Base-by-base conservation (phyloP, 2,888 invertebrate genomes). In the Standfussiana lucernea region DNA sequence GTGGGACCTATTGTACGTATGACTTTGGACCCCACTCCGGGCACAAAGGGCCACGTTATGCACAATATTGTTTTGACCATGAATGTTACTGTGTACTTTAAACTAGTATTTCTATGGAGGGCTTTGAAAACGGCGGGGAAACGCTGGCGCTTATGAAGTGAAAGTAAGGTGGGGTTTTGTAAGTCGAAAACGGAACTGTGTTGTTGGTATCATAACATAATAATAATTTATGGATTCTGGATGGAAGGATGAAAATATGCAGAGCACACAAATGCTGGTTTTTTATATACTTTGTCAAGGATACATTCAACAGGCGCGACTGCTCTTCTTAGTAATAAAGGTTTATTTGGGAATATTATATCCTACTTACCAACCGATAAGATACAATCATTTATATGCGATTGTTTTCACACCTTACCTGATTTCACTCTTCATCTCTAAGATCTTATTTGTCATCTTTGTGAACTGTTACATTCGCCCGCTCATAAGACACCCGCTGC, bases 31-130 rank as follows among this genome's bases (percentile, higher is more conserved):
- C 87, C 67, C 35, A 18, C n/a, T 28, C 56, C 62, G 50, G 37
- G 35, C 75, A 79, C 74, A 82, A 85, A 80, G 61, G 82, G 69
- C 65, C 82, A 75, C 42, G 82, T 86, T 79, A 82, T 84, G 74
- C 86, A 56, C 64, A 59, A 77, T 88, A 87, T 82, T 87, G 86
- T 87, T 82, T 80, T 77, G 82, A 70, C 72, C 80, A 59, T 77
- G 77, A 75, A 82, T 76, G 82, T 87, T 74, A 81, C 74, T 85
- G 53, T 77, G 61, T 71, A 75, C 64, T 80, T 75, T n/a, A 69
- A 73, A 86, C 76, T 84, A 75, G 74, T 77, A 68, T 81, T 75
- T 72, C 35, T 66, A 35, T 70, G 53, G 35, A 21, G 83, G 66
- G 83, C 83, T 62, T 18, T 28, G 53, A 80, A 79, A 80, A 24